Conservation (phyloP, 2,888 invertebrate genomes). For the Euphydryas editha region DNA sequence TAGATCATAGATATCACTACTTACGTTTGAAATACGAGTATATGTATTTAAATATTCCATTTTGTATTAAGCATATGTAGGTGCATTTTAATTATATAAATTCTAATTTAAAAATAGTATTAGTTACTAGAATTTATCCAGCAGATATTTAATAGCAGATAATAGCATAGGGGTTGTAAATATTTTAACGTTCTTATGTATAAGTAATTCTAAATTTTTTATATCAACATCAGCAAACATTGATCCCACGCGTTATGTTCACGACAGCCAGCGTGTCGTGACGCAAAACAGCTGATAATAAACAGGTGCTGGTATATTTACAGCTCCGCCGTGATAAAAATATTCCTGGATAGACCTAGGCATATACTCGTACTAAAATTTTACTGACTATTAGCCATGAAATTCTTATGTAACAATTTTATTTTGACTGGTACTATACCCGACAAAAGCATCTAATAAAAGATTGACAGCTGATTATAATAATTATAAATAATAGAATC, state of each 20-base stretch:
- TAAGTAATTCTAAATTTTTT: conserved; percentile 13
- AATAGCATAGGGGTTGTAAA: neutral
- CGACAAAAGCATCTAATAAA: no score
- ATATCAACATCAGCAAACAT: conserved; percentile 34
- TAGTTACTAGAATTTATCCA: neutral
- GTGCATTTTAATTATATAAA: no score
- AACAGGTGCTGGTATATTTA: conserved; percentile 50
- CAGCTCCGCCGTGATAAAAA: conserved; percentile 31
- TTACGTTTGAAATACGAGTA: no score
- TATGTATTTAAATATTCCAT: no score
- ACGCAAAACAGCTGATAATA: conserved; percentile 53
- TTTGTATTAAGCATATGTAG: no score
- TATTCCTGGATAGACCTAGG: conserved; percentile 13
- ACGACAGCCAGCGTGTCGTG: conserved; percentile 48
- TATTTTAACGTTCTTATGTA: conserved; percentile 5
- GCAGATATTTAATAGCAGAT: neutral
- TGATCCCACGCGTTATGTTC: conserved; percentile 25
- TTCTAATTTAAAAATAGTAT: no score
- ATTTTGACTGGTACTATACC: no score
- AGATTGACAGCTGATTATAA: no score
- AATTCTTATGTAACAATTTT: no score
- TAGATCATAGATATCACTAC: no score
- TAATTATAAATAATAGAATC: no score
- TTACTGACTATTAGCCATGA: no score
- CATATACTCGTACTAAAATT: neutral